Conservation (phyloP, 2,113 vertebrate species). For the Toxostoma redivivum region DNA sequence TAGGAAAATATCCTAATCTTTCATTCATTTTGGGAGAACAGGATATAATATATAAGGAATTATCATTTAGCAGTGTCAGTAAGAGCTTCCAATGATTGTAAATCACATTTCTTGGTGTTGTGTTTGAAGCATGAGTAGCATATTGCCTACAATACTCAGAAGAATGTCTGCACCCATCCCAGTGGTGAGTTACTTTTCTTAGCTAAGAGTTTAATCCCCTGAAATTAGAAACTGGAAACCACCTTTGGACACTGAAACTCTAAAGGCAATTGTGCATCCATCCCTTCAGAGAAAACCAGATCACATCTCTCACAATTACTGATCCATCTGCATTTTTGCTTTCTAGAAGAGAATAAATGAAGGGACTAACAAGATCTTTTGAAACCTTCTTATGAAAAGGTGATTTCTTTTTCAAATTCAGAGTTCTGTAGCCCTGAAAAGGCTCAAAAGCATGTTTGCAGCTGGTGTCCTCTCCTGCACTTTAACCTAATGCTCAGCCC, state of each 20-base stretch:
- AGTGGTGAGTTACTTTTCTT: background rate
- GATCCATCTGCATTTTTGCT: background rate
- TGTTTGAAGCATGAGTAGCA: background rate
- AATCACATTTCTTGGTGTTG: background rate
- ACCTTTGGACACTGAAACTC: background rate
- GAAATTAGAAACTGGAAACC: background rate
- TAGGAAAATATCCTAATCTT: background rate
- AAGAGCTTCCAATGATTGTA: background rate
- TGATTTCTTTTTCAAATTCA: background rate
- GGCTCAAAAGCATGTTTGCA: background rate
- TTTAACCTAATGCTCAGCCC: background rate
- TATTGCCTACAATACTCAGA: fast-evolving
- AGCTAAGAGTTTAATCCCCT: background rate
- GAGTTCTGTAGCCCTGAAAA: background rate
- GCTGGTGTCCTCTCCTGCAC: background rate
- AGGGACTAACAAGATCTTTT: background rate
- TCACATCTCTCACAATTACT: background rate
- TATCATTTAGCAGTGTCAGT: background rate
- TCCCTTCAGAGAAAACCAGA: background rate
- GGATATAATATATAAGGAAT: background rate
- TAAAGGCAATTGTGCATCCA: background rate
- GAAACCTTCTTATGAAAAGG: background rate
- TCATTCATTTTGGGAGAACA: background rate
- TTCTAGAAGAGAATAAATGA: background rate
- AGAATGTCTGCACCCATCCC: background rate